Base-by-base conservation (phyloP, 2,797 vertebrate species). In the Neomorphus geoffroyi region DNA sequence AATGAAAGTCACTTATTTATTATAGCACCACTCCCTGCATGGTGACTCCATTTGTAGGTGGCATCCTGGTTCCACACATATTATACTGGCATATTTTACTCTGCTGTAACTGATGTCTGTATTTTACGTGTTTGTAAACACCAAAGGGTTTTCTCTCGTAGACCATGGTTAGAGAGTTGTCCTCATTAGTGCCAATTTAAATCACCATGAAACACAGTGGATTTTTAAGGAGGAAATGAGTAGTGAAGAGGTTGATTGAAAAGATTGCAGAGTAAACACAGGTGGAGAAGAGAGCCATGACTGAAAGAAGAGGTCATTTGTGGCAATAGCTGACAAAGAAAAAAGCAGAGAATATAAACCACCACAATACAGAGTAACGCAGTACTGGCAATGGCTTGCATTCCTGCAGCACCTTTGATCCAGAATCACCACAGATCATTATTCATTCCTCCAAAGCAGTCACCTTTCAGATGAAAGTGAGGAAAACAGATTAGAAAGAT, bases 381-480 rank as follows among this genome's bases (percentile, higher is more conserved):
- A 43, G 37, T 64, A 62, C 61, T 58, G 56, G 48, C 69, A 72
- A 67, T 62, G 41, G 67, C 53, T 83, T 92, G 56, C 35, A 92
- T 92, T 93, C 50, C 61, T 79, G 71, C 21, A 73, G 26, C 74
- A 46, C 86, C 58, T 86, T 92, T 93, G 53, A 91, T 77, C 19
- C 24, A 51, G 54, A 78, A 51, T 45, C 39, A 70, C 51, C 10
- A 11, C 30, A 81, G 75, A 86, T 89, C 87, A 88, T 90, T 30
- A 82, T 70, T 94, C 69, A 92, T 86, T 35, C 30, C 9, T 77
- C 50, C 64, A 77, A 84, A 92, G 37, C 56, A 92, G 65, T 93
- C 46, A 80, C 37, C 57, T 86, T 89, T 71, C 45, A 81, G 72
- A 69, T 79, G 66, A 92, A 88, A 58, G 72, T 90, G 57, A 93